phyloP scores from a whole-genome alignment of 2,113 vertebrate genomes.

The Spheniscus mendiculus region DNA sequence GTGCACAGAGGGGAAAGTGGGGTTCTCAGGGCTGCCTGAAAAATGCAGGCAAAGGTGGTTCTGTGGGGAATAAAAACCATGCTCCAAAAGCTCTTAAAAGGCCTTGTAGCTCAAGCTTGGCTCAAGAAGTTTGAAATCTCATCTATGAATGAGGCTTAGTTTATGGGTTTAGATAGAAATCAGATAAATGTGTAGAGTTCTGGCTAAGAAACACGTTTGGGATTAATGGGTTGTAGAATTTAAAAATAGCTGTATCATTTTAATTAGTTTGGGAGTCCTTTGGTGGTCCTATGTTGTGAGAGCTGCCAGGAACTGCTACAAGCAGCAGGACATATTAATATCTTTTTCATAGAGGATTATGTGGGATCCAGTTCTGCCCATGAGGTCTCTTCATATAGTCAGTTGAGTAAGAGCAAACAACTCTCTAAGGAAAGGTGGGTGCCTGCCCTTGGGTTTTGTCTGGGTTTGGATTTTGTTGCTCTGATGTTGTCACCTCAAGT shows the following conservation, averaged over 20 bases:
- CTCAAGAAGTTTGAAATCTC: constrained; percentile 6
- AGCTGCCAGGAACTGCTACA: background rate
- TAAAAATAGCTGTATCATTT: background rate
- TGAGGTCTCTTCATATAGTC: background rate
- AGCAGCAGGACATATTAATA: background rate
- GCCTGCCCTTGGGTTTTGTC: background rate
- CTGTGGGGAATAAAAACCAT: background rate
- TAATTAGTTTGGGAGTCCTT: constrained; percentile 2
- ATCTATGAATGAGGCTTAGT: background rate
- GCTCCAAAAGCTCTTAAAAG: background rate
- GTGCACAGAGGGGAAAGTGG: background rate
- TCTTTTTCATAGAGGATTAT: background rate
- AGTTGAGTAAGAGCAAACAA: background rate
- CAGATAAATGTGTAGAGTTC: background rate
- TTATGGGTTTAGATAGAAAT: constrained; percentile 24
- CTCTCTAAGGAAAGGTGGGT: background rate
- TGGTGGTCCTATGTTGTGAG: background rate
- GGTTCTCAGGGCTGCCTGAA: background rate
- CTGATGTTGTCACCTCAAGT: background rate
- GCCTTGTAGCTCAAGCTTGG: background rate
- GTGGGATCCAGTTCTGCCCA: background rate
- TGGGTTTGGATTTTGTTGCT: background rate
- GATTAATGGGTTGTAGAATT: background rate
- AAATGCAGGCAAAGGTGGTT: background rate
- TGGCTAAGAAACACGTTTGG: background rate